phyloP scores from a whole-genome alignment of 23 tunicate species.

The Halocynthia roretzi region DNA sequence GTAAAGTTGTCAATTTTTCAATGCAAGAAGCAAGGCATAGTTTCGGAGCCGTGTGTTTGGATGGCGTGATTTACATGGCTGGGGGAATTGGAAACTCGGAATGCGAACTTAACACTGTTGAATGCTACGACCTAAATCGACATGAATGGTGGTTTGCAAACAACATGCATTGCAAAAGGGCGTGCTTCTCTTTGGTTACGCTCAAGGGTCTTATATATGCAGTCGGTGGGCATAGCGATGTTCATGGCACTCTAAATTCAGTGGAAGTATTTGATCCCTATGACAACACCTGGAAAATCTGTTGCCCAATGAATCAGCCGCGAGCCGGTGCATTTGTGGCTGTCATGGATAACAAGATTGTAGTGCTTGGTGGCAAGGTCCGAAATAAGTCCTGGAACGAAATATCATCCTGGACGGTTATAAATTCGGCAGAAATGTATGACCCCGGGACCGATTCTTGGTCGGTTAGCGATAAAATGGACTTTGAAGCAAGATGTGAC shows the following conservation, averaged over 20 bases:
- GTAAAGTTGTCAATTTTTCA: conserved; percentile 7
- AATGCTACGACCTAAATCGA: conserved; percentile 10
- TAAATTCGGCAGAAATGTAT: conserved; percentile 9
- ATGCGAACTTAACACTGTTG: conserved; percentile 7
- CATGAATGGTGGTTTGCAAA: conserved; percentile 27
- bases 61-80: conserved; percentile 19
- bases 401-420: neutral
- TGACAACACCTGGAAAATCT: conserved; percentile 6
- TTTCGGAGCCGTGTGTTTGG: conserved; percentile 13
- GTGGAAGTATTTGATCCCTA: conserved; percentile 6
- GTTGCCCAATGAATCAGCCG: conserved; percentile 8
- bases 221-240: conserved; percentile 14
- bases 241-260: conserved; percentile 23
- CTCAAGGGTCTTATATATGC: conserved; percentile 1
- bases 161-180: conserved; percentile 10
- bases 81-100: conserved; percentile 16
- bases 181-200: neutral
- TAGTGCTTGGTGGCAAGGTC: conserved; percentile 14
- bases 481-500: conserved; percentile 10
- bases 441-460: conserved; percentile 4
- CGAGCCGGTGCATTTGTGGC: conserved; percentile 30
- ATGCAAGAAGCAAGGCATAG: conserved; percentile 29
- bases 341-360: conserved; percentile 14
- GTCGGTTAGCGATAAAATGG: neutral
- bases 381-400: neutral